Evolutionary conservation across 1,140 invertebrate species (phyloP).

Genomic region (Melipona quadrifasciata): DNA sequence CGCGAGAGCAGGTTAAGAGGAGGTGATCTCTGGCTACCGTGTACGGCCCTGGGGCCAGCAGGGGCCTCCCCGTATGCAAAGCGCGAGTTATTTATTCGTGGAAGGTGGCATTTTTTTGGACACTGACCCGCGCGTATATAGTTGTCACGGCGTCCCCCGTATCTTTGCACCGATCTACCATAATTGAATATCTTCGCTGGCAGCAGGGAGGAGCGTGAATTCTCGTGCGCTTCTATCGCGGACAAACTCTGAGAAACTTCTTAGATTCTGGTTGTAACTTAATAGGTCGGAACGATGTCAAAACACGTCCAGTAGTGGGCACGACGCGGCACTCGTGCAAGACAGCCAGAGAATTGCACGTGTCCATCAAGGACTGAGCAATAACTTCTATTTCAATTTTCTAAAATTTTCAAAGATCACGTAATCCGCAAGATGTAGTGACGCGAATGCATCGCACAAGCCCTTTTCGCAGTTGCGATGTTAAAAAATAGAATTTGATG

Average conservation of each 20-base stretch:
- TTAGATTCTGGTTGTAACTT: no score
- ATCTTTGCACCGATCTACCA: conserved; percentile 73
- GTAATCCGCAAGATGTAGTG: no score
- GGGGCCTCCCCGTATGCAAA: conserved; percentile 58
- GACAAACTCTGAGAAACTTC: background rate
- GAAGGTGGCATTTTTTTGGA: conserved; percentile 71
- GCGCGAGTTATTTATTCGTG: conserved; percentile 68
- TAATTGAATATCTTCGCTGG: conserved; percentile 74
- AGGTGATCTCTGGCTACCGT: background rate
- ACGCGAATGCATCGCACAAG: no score
- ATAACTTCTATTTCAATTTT: no score
- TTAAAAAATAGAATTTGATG: no score
- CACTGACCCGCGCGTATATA: conserved; percentile 72
- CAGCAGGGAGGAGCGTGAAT: conserved; percentile 2
- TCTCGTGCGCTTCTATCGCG: background rate
- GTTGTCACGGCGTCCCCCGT: conserved; percentile 69
- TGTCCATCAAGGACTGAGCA: no score
- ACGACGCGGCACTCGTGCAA: no score
- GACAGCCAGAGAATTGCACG: no score
- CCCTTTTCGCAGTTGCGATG: no score
- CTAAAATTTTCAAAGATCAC: no score
- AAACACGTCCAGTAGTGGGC: no score
- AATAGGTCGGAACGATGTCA: no score
- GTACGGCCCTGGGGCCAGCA: conserved; percentile 47
- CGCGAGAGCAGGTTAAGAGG: background rate